These are phyloP conservation scores for Python bivittatus DNA, from an alignment of 2,113 vertebrate species.

Conservation along the genomic window DNA sequence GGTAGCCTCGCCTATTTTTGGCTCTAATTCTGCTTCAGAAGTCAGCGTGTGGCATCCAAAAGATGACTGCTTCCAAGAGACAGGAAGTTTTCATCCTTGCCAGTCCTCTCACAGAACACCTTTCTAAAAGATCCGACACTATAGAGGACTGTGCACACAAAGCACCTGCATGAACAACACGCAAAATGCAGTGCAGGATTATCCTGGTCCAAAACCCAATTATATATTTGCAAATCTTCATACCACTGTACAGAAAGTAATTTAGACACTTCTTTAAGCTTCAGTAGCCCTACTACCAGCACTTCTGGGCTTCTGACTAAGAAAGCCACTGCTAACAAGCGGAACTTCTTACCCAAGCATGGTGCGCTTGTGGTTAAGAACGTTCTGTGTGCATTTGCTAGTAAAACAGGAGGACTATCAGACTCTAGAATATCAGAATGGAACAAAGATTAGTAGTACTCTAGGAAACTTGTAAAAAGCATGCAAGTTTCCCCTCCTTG, in stretches of 20 bases:
- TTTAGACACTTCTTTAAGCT: background rate
- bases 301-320: background rate
- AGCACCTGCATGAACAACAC: background rate
- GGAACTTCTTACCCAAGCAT: slow-evolving; percentile 11
- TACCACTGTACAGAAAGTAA: background rate
- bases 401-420: background rate
- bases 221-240: background rate
- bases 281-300: background rate
- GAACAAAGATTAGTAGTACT: background rate
- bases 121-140: no score
- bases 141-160: background rate
- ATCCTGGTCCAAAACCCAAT: background rate
- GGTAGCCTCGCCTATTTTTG: background rate
- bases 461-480: background rate
- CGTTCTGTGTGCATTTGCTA: background rate
- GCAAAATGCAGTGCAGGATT: background rate
- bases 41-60: background rate
- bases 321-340: background rate
- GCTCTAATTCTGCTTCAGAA: background rate
- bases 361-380: background rate
- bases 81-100: background rate
- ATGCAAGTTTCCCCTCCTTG: background rate
- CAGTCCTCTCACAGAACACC: background rate
- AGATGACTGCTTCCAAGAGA: background rate
- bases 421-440: background rate